Evolutionary conservation across 2,888 invertebrate species (phyloP).

Genomic region (Stenodera caucasica): DNA sequence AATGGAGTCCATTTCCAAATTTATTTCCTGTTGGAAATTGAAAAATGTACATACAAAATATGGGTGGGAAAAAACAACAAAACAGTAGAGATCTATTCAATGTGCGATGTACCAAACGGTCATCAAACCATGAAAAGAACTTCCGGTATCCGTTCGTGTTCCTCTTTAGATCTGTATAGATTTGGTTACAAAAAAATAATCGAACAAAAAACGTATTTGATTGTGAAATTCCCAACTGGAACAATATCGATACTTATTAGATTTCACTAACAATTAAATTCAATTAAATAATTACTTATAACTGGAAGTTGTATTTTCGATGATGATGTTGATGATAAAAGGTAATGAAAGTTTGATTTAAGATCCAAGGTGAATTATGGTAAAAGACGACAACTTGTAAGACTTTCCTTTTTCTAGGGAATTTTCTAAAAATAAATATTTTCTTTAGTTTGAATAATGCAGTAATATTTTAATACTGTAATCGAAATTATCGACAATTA

Average conservation of each 20-base stretch:
- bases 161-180: conserved; percentile 8
- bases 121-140: conserved; percentile 29
- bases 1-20: neutral
- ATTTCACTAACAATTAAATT: neutral
- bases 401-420: too few relatives aligned
- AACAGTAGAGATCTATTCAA: neutral
- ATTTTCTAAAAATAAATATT: too few relatives aligned
- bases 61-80: neutral
- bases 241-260: neutral
- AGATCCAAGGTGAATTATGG: neutral
- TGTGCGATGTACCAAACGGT: conserved; percentile 24
- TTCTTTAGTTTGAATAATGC: too few relatives aligned
- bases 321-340: too few relatives aligned
- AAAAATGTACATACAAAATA: neutral
- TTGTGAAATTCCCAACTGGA: neutral
- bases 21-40: neutral
- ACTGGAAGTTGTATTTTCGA: neutral
- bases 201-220: neutral
- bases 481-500: too few relatives aligned
- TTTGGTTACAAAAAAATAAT: neutral
- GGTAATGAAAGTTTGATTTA: too few relatives aligned
- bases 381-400: neutral
- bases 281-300: too few relatives aligned
- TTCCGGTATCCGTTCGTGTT: conserved; percentile 20
- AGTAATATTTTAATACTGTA: too few relatives aligned